A percentile compares a stretch with the other conserved stretches of the same genome.
phyloP scores from a whole-genome alignment of 2,797 vertebrate species.

The Aeoliscus strigatus region DNA sequence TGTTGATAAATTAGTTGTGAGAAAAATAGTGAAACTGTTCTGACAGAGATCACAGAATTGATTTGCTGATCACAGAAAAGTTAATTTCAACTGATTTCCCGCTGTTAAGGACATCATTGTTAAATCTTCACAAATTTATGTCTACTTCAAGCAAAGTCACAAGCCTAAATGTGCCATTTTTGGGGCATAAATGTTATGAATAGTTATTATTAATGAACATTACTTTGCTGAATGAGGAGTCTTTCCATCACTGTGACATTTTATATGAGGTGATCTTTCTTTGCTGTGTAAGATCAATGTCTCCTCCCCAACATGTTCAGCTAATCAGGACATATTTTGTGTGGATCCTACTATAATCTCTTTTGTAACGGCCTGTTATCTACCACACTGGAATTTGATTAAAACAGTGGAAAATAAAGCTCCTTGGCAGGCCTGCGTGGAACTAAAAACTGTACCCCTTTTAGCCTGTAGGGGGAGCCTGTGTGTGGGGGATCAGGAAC shows the following conservation, averaged over 20 bases:
- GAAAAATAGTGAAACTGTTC: background rate
- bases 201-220: too few species aligned
- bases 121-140: background rate
- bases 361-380: too few species aligned
- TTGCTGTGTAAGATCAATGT: constrained; percentile 5
- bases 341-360: too few species aligned
- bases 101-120: too few species aligned
- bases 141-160: constrained; percentile 1
- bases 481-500: constrained; percentile 51
- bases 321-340: constrained; percentile 1
- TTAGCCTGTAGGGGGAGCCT: constrained; percentile 72
- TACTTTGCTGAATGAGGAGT: too few species aligned
- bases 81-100: too few species aligned
- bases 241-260: background rate
- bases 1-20: background rate
- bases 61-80: constrained; percentile 3
- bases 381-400: constrained; percentile 1
- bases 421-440: constrained; percentile 3
- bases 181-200: too few species aligned
- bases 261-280: background rate
- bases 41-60: constrained; percentile 1
- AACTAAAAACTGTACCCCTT: constrained; percentile 47
- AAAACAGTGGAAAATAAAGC: background rate
- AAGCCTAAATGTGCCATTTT: background rate
- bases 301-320: constrained; percentile 3